phyloP scores from a whole-genome alignment of 2,797 vertebrate genomes.

The Chelon auratus region DNA sequence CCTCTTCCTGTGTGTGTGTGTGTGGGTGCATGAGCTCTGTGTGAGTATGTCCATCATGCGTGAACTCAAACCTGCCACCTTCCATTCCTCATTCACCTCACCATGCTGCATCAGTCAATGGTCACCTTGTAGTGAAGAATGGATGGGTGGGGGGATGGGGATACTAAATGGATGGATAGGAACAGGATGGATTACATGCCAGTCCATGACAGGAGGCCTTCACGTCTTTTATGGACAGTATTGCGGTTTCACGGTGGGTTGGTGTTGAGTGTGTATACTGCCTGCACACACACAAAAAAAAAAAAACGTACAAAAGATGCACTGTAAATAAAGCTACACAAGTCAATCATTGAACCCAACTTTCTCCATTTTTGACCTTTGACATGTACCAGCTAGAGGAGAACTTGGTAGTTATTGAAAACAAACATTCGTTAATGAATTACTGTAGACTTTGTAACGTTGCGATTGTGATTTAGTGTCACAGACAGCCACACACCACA shows the following conservation, averaged over 20 bases:
- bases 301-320: too few relatives aligned
- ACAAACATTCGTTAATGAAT: neutral
- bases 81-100: conserved; percentile 17
- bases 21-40: neutral
- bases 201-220: neutral
- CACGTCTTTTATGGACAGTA: neutral
- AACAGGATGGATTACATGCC: conserved; percentile 16
- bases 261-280: neutral
- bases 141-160: neutral
- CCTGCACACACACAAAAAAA: conserved; percentile 3
- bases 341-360: neutral
- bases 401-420: neutral
- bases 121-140: neutral
- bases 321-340: neutral
- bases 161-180: neutral
- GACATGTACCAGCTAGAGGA: neutral
- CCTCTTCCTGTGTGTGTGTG: neutral
- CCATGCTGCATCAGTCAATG: conserved; percentile 10
- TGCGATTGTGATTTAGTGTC: neutral
- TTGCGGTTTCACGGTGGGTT: neutral
- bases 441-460: neutral
- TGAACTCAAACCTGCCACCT: neutral
- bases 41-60: neutral
- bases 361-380: neutral
- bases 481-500: neutral